phyloP scores from a whole-genome alignment of 2,797 vertebrate genomes.

The Sebastes aleutianus region DNA sequence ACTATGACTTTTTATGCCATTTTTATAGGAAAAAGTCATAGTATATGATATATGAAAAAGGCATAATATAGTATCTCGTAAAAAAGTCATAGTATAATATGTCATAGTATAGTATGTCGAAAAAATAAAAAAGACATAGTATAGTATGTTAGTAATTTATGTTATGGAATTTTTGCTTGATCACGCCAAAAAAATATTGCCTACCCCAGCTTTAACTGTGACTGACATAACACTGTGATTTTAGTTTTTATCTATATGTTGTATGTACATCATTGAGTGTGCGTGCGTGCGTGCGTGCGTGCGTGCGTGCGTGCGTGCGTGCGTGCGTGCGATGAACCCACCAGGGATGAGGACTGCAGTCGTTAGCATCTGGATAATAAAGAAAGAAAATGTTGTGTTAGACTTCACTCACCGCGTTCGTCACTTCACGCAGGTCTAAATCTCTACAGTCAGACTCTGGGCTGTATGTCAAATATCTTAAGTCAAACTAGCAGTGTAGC shows the following conservation, averaged over 20 bases:
- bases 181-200: too few species aligned
- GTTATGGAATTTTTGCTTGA: not conserved
- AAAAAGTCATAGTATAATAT: too few species aligned
- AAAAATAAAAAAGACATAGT: too few species aligned
- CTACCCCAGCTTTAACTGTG: too few species aligned
- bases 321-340: conserved; percentile 69
- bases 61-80: too few species aligned
- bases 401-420: accelerated
- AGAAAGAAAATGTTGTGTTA: not conserved
- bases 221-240: too few species aligned
- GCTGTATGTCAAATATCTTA: not conserved
- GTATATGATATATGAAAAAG: too few species aligned
- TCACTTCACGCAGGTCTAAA: not conserved
- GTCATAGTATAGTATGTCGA: too few species aligned
- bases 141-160: too few species aligned
- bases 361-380: conserved; percentile 86
- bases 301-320: not conserved
- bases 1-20: too few species aligned
- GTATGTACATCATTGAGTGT: not conserved
- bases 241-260: not conserved
- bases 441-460: not conserved
- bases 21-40: too few species aligned
- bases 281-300: too few species aligned
- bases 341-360: conserved; percentile 95
- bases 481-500: not conserved